Base-by-base conservation (phyloP, 2,888 invertebrate species). In the Drosophila sordidula region DNA sequence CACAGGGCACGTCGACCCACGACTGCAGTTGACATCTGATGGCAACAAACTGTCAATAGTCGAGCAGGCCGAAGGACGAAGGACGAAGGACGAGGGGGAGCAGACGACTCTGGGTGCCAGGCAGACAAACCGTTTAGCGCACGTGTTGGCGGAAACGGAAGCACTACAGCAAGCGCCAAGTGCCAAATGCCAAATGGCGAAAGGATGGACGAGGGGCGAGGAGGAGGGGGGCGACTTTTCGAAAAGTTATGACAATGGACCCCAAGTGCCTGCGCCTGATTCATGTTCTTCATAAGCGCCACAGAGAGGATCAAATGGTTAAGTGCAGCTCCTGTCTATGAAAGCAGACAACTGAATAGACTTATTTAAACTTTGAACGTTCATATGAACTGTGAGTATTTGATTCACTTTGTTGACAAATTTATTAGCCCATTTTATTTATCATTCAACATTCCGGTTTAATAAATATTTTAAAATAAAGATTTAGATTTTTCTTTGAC, bases 11-110 rank as follows among this genome's bases (percentile, higher is more conserved):
- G 78, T 75, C 61, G 63, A 71, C 32, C 51, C 36, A 68, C 52
- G 59, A 62, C 79, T 83, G 82, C 79, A 84, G 74, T 76, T 89
- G 89, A 89, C 89, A 89, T 82, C 82, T 89, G 89, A 89, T 79
- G 71, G 61, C 71, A 58, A 41, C 63, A 68, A 68, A 75, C 69
- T 69, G 69, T 64, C 69, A 47, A 72, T 77, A 73, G 54, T 64
- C 41, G 54, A 55, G 66, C 25, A 49, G 14, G 12, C n/a, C 34
- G 25, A 22, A 11, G 26, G 42, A 41, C 26, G 38, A 6, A 25
- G 14, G 6, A 22, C 22, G 12, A n/a, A 67, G 47, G 18, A 18
- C 18, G 18, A 18, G 16, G 42, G 32, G 38, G 52, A n/a, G 50
- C 34, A 22, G 22, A 22, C 18, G 22, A 4, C 22, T 22, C 22